Percentiles rank a stretch among this genome's conserved stretches.
These are phyloP conservation scores for Amphiura filiformis DNA, from an alignment of 35 echinoderm and acorn worm species.

Conservation along the genomic window DNA sequence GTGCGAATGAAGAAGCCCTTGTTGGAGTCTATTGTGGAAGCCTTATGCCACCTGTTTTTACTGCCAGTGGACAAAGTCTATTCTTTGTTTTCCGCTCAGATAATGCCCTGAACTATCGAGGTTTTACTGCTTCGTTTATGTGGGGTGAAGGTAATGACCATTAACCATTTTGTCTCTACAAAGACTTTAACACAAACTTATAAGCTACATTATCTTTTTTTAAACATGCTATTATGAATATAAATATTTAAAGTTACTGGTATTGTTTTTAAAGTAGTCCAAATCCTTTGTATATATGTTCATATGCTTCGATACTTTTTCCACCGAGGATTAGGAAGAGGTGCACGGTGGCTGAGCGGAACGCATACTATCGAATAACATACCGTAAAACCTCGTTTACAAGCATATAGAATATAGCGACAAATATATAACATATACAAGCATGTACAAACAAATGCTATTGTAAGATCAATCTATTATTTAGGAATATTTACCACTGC, in stretches of 20 bases:
- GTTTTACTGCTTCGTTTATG: not conserved
- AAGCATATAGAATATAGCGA: too few relatives aligned
- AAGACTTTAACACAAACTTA: not conserved
- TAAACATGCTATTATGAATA: not conserved
- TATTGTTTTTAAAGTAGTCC: not conserved
- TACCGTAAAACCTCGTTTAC: too few relatives aligned
- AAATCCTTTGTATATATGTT: not conserved
- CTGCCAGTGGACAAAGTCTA: not conserved
- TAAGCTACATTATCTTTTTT: not conserved
- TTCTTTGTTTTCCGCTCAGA: not conserved
- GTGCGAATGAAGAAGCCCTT: not conserved
- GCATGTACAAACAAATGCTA: too few relatives aligned
- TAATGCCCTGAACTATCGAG: not conserved
- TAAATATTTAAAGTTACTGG: not conserved
- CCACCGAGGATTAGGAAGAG: not conserved
- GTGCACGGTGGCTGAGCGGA: too few relatives aligned
- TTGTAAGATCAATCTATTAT: too few relatives aligned
- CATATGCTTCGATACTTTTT: not conserved
- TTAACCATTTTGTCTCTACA: not conserved
- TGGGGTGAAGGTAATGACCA: not conserved
- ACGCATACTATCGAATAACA: too few relatives aligned
- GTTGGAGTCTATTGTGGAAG: not conserved
- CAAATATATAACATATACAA: too few relatives aligned
- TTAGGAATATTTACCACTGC: too few relatives aligned
- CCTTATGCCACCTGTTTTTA: not conserved